phyloP scores from a whole-genome alignment of 1,140 invertebrate genomes.

The Bombus soroeensis region DNA sequence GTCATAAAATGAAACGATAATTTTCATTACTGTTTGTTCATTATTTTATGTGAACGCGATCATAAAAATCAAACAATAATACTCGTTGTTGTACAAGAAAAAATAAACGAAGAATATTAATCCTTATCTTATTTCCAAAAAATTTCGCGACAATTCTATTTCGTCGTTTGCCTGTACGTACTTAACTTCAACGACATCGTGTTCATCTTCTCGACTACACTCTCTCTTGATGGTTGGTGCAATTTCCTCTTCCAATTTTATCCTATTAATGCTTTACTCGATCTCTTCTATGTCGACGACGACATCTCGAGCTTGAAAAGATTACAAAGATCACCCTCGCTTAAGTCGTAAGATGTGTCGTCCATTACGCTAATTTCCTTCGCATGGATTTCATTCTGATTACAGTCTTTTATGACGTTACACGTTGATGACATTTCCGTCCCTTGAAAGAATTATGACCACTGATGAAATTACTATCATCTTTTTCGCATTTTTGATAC shows the following conservation, averaged over 20 bases:
- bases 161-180: slow-evolving; percentile 62
- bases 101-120: neutral
- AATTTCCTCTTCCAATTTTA: slow-evolving; percentile 68
- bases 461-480: too few relatives aligned
- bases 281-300: slow-evolving; percentile 60
- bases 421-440: neutral
- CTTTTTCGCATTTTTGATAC: neutral
- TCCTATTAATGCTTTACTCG: slow-evolving; percentile 66
- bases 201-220: slow-evolving; percentile 44
- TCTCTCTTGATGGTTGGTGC: slow-evolving; percentile 61
- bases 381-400: slow-evolving; percentile 44
- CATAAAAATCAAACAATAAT: neutral
- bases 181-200: slow-evolving; percentile 50
- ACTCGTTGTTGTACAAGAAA: neutral
- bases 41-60: neutral
- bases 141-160: slow-evolving; percentile 55
- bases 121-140: slow-evolving; percentile 37
- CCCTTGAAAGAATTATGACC: neutral
- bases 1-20: too few relatives aligned
- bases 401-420: neutral
- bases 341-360: slow-evolving; percentile 50
- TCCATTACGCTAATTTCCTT: slow-evolving; percentile 30
- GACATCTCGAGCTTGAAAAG: slow-evolving; percentile 69
- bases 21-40: too few relatives aligned
- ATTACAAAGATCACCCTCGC: slow-evolving; percentile 60